These are phyloP conservation scores for Xiphorhynchus elegans DNA, from an alignment of 2,113 vertebrate species.

Conservation along the genomic window DNA sequence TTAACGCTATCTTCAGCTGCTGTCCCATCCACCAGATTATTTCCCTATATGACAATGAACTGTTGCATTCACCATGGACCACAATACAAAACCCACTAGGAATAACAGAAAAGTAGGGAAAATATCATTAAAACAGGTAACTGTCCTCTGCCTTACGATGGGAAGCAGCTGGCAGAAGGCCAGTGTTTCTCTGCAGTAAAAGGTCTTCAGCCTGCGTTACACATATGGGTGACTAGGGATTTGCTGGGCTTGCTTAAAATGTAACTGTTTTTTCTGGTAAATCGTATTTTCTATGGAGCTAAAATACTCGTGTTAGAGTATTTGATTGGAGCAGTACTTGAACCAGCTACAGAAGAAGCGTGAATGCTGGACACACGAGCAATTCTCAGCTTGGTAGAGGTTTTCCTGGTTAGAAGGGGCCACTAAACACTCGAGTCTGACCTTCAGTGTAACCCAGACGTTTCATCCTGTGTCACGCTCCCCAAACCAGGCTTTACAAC, in stretches of 20 bases:
- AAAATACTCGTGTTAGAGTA: not conserved
- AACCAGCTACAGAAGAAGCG: not conserved
- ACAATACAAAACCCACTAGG: not conserved
- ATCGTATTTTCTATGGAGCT: not conserved
- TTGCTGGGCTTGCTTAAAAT: not conserved
- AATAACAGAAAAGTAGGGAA: not conserved
- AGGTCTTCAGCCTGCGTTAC: not conserved
- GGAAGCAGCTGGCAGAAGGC: not conserved
- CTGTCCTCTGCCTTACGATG: not conserved
- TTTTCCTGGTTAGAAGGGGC: not conserved
- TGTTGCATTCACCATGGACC: not conserved
- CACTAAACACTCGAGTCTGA: accelerated
- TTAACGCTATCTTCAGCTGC: not conserved
- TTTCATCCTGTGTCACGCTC: not conserved
- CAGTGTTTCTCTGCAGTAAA: not conserved
- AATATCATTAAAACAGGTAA: not conserved
- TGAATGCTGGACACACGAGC: accelerated
- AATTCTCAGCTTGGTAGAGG: not conserved
- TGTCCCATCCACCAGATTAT: not conserved
- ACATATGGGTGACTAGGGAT: not conserved
- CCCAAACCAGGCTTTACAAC: not conserved
- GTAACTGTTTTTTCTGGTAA: not conserved
- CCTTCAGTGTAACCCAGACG: not conserved
- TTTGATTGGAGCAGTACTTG: not conserved
- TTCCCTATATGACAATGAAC: not conserved